Base-by-base conservation (phyloP, 2,113 vertebrate genomes). In the Tinamus guttatus region DNA sequence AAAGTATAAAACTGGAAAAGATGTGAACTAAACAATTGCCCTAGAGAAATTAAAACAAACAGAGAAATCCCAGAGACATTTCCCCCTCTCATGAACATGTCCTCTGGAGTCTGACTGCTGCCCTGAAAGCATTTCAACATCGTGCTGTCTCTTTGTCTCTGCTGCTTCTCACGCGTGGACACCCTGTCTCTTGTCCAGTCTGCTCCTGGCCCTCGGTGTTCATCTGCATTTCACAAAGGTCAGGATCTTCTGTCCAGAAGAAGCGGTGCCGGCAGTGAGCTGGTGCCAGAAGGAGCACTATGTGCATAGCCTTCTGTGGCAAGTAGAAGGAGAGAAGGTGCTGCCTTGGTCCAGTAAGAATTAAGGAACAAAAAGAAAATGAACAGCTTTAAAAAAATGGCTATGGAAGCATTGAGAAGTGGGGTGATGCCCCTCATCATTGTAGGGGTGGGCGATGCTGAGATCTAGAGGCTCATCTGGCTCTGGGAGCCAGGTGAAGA, bases 61-160 rank as follows among this genome's bases (percentile, higher is more conserved):
- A 87, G 56, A 36, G 24, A 4, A 77, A 68, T 70, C 80, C 40
- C 73, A 70, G 27, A 63, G 28, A 38, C 14, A 27, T 16, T 81
- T 84, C 28, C 8, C 38, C 38, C 18, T 27, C 30, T 51, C 18
- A 47, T n/a, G 68, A 59, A 18, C 7, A 4, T 3, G 19, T 82
- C 78, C 76, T 15, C 25, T 34, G 69, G 58, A 43, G n/a, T 34
- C 75, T 54, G 24, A 40, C 41, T 5, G 1, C 17, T 2, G 1
- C 74, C 86, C 70, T 69, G 24, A 82, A 80, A 54, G 68, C 56
- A 5, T 89, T 85, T n/a, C 43, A 89, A 30, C 24, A 67, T 30
- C 0, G 0, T 70, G 40, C 41, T 17, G 20, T 8, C 25, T 77
- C 73, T 79, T 74, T 67, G 8, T 64, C 36, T 64, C 54, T 4